These are phyloP conservation scores for Smittia sp. DNA, from an alignment of 2,888 invertebrate species.

Conservation along the genomic window DNA sequence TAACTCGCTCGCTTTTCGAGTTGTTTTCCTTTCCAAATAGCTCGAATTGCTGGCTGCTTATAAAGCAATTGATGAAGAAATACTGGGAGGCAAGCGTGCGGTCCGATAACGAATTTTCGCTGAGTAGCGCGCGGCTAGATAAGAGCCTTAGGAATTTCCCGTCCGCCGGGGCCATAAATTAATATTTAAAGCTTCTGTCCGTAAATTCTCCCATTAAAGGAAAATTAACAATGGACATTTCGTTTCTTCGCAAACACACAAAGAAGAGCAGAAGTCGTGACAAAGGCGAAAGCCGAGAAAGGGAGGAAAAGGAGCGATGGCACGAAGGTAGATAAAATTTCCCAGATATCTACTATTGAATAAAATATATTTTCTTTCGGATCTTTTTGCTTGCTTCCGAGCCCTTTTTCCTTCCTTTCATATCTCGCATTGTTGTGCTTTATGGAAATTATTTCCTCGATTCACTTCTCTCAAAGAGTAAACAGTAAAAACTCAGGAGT, in stretches of 20 bases:
- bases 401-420: slow-evolving; percentile 36
- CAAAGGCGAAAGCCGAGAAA: slow-evolving; percentile 13
- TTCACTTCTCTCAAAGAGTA: background rate
- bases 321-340: slow-evolving; percentile 26
- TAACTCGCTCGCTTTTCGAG: background rate
- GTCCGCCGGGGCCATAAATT: background rate
- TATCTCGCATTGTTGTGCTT: slow-evolving; percentile 25
- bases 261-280: background rate
- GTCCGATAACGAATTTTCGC: too few relatives aligned
- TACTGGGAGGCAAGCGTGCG: too few relatives aligned
- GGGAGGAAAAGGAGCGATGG: background rate
- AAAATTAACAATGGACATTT: slow-evolving; percentile 11
- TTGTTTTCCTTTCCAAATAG: background rate
- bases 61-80: background rate
- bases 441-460: slow-evolving; percentile 35
- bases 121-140: too few relatives aligned
- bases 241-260: background rate
- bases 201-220: background rate
- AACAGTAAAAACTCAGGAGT: slow-evolving; percentile 22
- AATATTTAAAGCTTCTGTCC: slow-evolving; percentile 2
- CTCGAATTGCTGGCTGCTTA: background rate
- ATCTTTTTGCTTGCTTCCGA: slow-evolving; percentile 27
- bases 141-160: too few relatives aligned
- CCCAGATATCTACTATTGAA: slow-evolving; percentile 9
- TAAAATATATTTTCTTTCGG: slow-evolving; percentile 16